phyloP scores from a whole-genome alignment of 2,113 vertebrate genomes.

The Hippopotamus amphibius region DNA sequence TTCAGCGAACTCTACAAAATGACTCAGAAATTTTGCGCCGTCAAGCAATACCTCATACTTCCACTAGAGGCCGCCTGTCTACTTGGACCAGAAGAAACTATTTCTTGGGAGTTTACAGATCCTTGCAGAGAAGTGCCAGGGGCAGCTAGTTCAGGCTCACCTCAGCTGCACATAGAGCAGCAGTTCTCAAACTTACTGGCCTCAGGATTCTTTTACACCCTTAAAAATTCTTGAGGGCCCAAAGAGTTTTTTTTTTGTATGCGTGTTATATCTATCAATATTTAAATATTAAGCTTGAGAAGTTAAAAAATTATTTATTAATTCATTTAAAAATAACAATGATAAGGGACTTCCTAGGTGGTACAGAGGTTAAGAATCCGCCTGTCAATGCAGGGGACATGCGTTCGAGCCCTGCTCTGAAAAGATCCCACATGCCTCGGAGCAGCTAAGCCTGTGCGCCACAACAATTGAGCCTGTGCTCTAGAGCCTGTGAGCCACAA shows the following conservation, averaged over 20 bases:
- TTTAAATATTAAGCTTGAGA: background rate
- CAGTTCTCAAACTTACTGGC: background rate
- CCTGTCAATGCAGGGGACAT: too few relatives aligned
- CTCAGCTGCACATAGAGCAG: background rate
- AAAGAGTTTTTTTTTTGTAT: background rate
- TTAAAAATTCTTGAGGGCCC: background rate
- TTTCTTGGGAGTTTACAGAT: background rate
- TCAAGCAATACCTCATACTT: background rate
- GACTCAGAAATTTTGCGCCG: background rate
- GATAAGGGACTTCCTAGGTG: background rate
- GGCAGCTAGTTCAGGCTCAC: background rate
- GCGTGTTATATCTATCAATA: background rate
- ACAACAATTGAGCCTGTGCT: too few relatives aligned
- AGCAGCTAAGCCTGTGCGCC: too few relatives aligned
- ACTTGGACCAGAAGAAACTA: background rate
- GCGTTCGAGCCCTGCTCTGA: too few relatives aligned
- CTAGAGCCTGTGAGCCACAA: too few relatives aligned
- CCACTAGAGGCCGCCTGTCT: conserved; percentile 33
- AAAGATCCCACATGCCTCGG: too few relatives aligned
- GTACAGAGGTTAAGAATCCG: too few relatives aligned
- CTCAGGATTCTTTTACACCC: background rate
- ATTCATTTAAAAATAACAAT: background rate
- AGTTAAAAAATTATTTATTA: background rate
- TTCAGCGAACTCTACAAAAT: background rate
- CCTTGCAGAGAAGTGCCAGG: background rate